Evolutionary conservation across 2,888 invertebrate species (phyloP).

Genomic region (Hirtodrosophila alboralis): DNA sequence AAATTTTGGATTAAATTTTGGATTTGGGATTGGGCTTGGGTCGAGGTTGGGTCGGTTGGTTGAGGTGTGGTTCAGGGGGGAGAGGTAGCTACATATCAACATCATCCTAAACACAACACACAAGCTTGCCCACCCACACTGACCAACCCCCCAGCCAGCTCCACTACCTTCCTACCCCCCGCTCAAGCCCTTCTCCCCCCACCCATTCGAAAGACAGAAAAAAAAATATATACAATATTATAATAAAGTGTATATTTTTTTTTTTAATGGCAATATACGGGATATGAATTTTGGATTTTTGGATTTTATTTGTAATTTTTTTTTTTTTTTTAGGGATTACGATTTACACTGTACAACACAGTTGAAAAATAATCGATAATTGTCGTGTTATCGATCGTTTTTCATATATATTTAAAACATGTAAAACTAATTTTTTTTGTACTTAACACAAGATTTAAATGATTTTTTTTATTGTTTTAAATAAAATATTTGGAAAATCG

Average conservation of each 20-base stretch:
- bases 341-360: background rate
- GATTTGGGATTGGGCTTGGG: too few relatives aligned
- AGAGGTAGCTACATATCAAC: slow-evolving; percentile 18
- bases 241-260: too few relatives aligned
- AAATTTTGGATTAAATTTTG: too few relatives aligned
- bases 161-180: too few relatives aligned
- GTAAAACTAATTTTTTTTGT: background rate
- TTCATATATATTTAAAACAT: slow-evolving; percentile 6
- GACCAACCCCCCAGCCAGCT: slow-evolving; percentile 19
- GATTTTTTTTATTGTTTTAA: background rate
- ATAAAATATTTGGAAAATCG: background rate
- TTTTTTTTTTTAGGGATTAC: too few relatives aligned
- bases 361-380: slow-evolving; percentile 26
- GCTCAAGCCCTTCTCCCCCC: background rate
- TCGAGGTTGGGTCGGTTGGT: too few relatives aligned
- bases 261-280: too few relatives aligned
- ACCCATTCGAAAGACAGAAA: too few relatives aligned
- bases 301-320: background rate
- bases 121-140: slow-evolving; percentile 12
- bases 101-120: slow-evolving; percentile 32
- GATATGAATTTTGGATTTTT: background rate
- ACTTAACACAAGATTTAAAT: slow-evolving; percentile 38
- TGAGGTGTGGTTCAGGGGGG: too few relatives aligned
- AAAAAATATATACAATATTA: too few relatives aligned
- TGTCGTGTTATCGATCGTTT: slow-evolving; percentile 18